Conservation (phyloP, 2,888 invertebrate genomes). For the Chrysolina oricalcia region DNA sequence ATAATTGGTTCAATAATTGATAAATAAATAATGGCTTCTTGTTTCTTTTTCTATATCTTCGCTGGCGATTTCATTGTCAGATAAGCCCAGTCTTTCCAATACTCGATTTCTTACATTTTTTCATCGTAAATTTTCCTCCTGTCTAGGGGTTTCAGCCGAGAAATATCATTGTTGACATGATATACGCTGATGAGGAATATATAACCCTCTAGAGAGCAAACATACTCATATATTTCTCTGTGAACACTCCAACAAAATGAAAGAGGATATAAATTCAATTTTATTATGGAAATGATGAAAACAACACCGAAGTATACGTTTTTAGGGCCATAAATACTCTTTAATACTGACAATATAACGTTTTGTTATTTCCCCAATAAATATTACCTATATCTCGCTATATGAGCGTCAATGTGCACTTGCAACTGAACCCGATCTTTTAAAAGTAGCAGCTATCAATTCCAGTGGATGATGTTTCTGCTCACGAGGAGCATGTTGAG, state of each 20-base stretch:
- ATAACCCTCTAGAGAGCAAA: neutral
- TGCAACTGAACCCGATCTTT: constrained; percentile 34
- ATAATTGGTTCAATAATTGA: too few species aligned
- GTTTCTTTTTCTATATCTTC: too few species aligned
- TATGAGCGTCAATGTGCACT: constrained; percentile 42
- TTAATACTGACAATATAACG: constrained; percentile 45
- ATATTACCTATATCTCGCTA: constrained; percentile 36
- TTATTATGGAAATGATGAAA: constrained; percentile 47
- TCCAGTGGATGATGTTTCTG: neutral
- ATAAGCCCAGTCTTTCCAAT: too few species aligned
- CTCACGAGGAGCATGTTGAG: neutral
- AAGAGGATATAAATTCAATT: constrained; percentile 44
- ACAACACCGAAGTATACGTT: constrained; percentile 34
- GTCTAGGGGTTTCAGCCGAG: too few species aligned
- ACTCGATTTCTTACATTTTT: too few species aligned
- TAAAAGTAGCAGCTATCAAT: constrained; percentile 36
- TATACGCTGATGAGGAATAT: neutral
- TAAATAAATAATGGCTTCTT: too few species aligned
- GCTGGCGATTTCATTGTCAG: too few species aligned
- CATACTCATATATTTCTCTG: constrained; percentile 21
- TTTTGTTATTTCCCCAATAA: constrained; percentile 41
- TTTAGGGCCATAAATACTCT: constrained; percentile 46
- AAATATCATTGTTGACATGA: too few species aligned
- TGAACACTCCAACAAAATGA: constrained; percentile 33
- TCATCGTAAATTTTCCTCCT: too few species aligned